Conservation (phyloP, 2,888 invertebrate genomes). For the Homarus gammarus region DNA sequence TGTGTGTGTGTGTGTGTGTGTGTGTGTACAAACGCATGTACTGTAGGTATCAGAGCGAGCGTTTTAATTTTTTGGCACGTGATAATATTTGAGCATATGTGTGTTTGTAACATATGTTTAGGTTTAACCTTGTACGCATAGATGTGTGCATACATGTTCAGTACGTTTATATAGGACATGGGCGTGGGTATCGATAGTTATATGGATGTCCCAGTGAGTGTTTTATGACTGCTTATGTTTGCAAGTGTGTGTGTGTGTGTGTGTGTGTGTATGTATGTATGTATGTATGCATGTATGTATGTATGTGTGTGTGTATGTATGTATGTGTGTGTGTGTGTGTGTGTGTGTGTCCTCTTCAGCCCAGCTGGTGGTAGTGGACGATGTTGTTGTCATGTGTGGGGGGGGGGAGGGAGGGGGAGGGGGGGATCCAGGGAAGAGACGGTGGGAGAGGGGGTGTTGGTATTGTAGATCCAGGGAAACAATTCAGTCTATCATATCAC, state of each 20-base stretch:
- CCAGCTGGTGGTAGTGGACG: too few species aligned
- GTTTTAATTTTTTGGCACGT: background rate
- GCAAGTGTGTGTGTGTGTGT: slow-evolving; percentile 19
- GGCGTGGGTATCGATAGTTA: background rate
- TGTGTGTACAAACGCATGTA: slow-evolving; percentile 15
- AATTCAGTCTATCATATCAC: too few species aligned
- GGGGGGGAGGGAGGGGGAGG: too few species aligned
- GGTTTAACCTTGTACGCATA: too few species aligned
- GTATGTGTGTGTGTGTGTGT: background rate
- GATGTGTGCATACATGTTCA: too few species aligned
- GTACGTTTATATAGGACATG: too few species aligned
- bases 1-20: slow-evolving; percentile 38
- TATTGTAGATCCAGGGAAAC: too few species aligned
- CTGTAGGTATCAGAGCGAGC: slow-evolving; percentile 9
- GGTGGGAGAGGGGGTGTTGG: too few species aligned
- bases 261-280: slow-evolving; percentile 19
- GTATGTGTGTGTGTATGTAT: background rate
- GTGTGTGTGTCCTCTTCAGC: too few species aligned
- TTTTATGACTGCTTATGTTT: background rate
- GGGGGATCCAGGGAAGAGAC: too few species aligned
- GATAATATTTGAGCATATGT: background rate
- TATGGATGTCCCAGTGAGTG: background rate
- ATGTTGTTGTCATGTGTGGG: too few species aligned
- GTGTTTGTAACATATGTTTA: background rate
- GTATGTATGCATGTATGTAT: slow-evolving; percentile 18